These are phyloP conservation scores for Centruroides sculpturatus DNA, from an alignment of 1,140 invertebrate species.

Conservation along the genomic window DNA sequence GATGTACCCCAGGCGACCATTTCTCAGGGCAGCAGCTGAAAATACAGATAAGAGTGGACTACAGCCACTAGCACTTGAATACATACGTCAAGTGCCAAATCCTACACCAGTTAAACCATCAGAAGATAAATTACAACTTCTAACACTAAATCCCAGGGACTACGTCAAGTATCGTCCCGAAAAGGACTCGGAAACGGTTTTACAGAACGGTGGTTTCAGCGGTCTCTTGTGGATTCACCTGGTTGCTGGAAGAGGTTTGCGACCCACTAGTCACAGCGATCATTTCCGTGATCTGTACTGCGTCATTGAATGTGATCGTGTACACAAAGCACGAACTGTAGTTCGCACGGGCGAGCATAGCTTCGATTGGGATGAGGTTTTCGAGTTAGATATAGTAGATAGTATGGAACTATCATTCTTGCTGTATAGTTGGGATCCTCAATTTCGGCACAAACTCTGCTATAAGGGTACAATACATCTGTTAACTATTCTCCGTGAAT, in stretches of 20 bases:
- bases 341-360: slow-evolving; percentile 92
- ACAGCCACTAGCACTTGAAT: slow-evolving; percentile 2
- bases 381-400: slow-evolving; percentile 88
- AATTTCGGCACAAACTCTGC: slow-evolving; percentile 84
- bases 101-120: slow-evolving; percentile 44
- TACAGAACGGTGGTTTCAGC: slow-evolving; percentile 14
- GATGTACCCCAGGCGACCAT: slow-evolving; percentile 5
- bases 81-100: slow-evolving; percentile 37
- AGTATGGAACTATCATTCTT: slow-evolving; percentile 88
- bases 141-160: slow-evolving; percentile 17
- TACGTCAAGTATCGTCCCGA: slow-evolving; percentile 17
- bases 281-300: slow-evolving; percentile 73
- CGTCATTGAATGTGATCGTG: slow-evolving; percentile 88
- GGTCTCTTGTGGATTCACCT: slow-evolving; percentile 20
- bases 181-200: slow-evolving; percentile 12
- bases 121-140: slow-evolving; percentile 16
- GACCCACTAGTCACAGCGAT: slow-evolving; percentile 11
- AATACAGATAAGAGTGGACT: too few relatives aligned
- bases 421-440: slow-evolving; percentile 98
- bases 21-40: slow-evolving; percentile 4
- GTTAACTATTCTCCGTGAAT: slow-evolving; percentile 53
- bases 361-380: slow-evolving; percentile 99
- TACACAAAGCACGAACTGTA: slow-evolving; percentile 93
- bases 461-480: slow-evolving; percentile 81
- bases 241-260: slow-evolving; percentile 18